A percentile compares a stretch with the other conserved stretches of the same genome.
Conservation (phyloP, 2,888 invertebrate species). For the Glyphotaelius pellucidus region DNA sequence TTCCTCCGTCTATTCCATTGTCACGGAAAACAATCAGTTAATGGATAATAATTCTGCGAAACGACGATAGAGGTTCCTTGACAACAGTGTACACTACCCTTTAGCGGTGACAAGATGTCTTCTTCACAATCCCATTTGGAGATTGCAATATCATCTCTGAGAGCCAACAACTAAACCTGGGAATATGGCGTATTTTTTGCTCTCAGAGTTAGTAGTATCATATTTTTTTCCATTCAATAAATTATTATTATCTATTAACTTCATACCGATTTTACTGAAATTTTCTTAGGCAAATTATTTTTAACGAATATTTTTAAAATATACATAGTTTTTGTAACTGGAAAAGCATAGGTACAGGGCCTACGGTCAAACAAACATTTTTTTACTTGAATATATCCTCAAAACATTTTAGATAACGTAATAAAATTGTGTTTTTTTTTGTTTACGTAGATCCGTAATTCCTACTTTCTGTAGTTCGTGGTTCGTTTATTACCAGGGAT, state of each 20-base stretch:
- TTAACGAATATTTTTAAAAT: no score
- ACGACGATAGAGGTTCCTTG: not conserved
- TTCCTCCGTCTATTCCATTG: not conserved
- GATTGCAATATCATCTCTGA: constrained; percentile 2
- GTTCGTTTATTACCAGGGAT: no score
- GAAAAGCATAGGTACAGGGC: not conserved
- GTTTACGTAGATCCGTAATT: no score
- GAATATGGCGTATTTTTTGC: not conserved
- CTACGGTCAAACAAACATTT: not conserved
- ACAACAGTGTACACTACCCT: not conserved
- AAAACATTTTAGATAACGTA: no score
- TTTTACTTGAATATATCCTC: no score
- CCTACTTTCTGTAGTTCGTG: no score
- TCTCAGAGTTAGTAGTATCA: not conserved
- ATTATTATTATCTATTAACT: not conserved
- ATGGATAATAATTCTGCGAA: constrained; percentile 8
- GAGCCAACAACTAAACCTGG: not conserved
- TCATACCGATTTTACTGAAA: not conserved
- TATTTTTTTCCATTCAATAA: not conserved
- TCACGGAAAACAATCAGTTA: constrained; percentile 22
- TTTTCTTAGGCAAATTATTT: not conserved
- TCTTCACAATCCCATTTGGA: not conserved
- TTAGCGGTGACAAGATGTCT: not conserved
- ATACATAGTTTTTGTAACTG: no score
- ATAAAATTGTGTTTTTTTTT: no score